Base-by-base conservation (phyloP, 1,140 invertebrate species). In the Bactericera cockerelli region DNA sequence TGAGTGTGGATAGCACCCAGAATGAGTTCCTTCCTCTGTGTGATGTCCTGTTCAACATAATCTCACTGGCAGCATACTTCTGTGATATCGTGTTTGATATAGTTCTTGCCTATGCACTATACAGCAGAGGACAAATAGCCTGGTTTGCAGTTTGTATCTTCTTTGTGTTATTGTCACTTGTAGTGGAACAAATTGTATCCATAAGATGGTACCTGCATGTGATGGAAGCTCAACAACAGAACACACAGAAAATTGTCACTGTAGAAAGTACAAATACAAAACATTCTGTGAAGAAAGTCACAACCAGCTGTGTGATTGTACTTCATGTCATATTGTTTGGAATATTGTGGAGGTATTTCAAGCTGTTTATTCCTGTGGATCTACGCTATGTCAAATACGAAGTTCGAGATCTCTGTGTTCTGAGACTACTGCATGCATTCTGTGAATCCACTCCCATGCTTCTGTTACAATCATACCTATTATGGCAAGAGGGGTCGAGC, bases 1-100 rank as follows among this genome's bases (percentile, higher is more conserved):
- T 56, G 55, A 31, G 55, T 26, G 14, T 57, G 26, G 56, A 57
- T 21, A 31, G 26, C 14, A 28, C 61, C 55, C 62, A 65, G 26
- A 59, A 66, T 62, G 66, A 90, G 76, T 89, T 90, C 70, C 75
- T 90, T 69, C 86, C 86, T 60, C 76, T 92, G 63, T 92, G 88
- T 75, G 88, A 92, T 75, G 83, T 90, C 36, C 75, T 92, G 6
- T 93, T 93, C 75, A 92, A 92, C 71, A 86, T 93, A 69, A 89
- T 92, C 61, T 91, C 88, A 11, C 73, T 93, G 55, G 86, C 86
- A n/a, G 86, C 84, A 1, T 91, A 92, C 70, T 93, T 93, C 72
- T 92, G 88, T 74, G 87, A 91, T 76, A 80, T 91, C 42, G 87
- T 91, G 2, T 93, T 93, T 68, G 87, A 92, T 70, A 76, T 90